Evolutionary conservation across 1,140 invertebrate species (phyloP).

Genomic region (Polyergus mexicanus): DNA sequence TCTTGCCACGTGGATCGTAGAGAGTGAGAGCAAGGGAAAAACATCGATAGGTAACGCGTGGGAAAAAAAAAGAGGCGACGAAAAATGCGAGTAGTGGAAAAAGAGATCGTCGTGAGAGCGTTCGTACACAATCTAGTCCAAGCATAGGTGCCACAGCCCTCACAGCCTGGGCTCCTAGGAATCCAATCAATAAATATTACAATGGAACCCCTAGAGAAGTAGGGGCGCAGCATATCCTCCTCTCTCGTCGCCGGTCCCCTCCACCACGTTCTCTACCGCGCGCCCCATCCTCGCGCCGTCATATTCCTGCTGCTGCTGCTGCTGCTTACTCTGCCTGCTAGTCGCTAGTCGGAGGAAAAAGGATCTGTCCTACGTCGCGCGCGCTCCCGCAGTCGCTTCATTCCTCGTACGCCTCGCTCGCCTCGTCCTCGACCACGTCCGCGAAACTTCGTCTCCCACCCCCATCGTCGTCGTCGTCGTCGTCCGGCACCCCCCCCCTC

Average conservation of each 20-base stretch:
- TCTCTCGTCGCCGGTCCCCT: conserved; percentile 40
- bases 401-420: conserved; percentile 70
- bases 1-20: conserved; percentile 37
- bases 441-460: conserved; percentile 70
- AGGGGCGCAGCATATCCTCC: conserved; percentile 77
- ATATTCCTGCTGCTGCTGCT: conserved; percentile 31
- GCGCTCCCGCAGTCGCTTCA: conserved; percentile 71
- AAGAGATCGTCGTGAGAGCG: conserved; percentile 32
- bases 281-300: conserved; percentile 67
- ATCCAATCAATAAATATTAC: conserved; percentile 87
- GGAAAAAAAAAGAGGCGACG: conserved; percentile 39
- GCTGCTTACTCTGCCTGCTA: conserved; percentile 19
- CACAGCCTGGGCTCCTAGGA: conserved; percentile 81
- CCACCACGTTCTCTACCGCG: conserved; percentile 41
- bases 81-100: conserved; percentile 24
- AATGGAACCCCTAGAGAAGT: conserved; percentile 84
- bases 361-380: conserved; percentile 75
- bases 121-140: conserved; percentile 62
- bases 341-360: conserved; percentile 75
- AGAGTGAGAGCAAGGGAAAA: neutral
- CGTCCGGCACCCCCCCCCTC: conserved; percentile 54
- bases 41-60: conserved; percentile 23
- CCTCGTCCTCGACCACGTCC: conserved; percentile 73
- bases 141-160: conserved; percentile 64
- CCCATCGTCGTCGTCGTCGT: conserved; percentile 6